Conservation (phyloP, 1,140 invertebrate species). For the Epicauta chinensis region DNA sequence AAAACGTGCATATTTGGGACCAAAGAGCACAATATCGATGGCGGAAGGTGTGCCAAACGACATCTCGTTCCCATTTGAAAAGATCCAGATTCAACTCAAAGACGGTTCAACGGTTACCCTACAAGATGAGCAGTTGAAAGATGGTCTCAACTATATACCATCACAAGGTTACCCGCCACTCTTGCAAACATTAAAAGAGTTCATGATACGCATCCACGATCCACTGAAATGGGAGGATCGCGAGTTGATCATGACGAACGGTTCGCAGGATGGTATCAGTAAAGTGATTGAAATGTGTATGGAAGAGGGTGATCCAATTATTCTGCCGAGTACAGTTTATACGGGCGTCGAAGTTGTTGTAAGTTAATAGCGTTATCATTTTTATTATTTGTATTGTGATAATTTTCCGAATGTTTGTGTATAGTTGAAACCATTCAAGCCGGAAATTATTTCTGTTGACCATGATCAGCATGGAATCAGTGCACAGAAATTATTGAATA, state of each 20-base stretch:
- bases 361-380: constrained; percentile 35
- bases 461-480: constrained; percentile 50
- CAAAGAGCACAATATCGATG: constrained; percentile 61
- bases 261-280: constrained; percentile 70
- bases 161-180: constrained; percentile 66
- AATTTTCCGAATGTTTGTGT: constrained; percentile 16
- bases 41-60: constrained; percentile 76
- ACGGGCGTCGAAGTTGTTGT: constrained; percentile 63
- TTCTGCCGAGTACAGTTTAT: constrained; percentile 66
- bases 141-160: constrained; percentile 66
- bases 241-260: constrained; percentile 62
- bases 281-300: constrained; percentile 63
- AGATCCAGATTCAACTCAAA: constrained; percentile 56
- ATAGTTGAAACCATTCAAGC: constrained; percentile 49
- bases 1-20: constrained; percentile 56
- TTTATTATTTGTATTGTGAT: background rate
- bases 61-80: constrained; percentile 64
- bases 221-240: constrained; percentile 56
- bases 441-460: constrained; percentile 46
- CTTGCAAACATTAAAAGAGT: constrained; percentile 54
- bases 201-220: constrained; percentile 58
- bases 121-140: constrained; percentile 51
- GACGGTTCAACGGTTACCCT: constrained; percentile 53
- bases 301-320: constrained; percentile 58
- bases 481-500: constrained; percentile 43